Evolutionary conservation across 2,888 invertebrate species (phyloP), one percentile per base, ranked within the genome.

Genomic region (Ecliptopera silaceata): DNA sequence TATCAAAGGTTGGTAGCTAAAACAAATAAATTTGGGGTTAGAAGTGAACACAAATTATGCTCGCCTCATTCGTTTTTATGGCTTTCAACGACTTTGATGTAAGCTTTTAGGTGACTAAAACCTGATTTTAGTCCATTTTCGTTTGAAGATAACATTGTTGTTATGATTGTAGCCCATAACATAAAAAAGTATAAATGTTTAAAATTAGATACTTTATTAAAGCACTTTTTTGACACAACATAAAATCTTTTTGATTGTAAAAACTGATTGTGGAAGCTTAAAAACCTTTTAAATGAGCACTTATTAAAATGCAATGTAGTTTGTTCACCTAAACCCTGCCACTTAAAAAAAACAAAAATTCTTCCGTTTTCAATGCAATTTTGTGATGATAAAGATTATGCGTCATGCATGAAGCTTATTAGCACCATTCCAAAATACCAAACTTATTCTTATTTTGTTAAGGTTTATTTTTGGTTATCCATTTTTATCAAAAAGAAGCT

Each of bases 61-160:
- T 32, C 48, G 56, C 15, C 45, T 56, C 41, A 52, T 63, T 31
- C 45, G 51, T 63, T 54, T 58, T 51, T 51, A 47, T 56, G 47
- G 50, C 32, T 56, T 56, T 48, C 50, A 59, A 46, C 50, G 39
- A 26, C 41, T 56, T 59, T 57, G 45, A 47, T 54, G 39, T 51
- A 42, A 50, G 64, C 65, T 64, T 65, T 65, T 64, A 61, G 65
- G 54, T 64, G 65, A 65, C 64, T 64, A 65, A 57, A 61, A 34
- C 46, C 45, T 18, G 46, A 58, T 59, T 54, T 56, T 58, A 48
- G 43, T 31, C 31, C 56, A 49, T 51, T 59, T 63, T 47, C 38
- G 52, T 57, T 56, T 46, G 29, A 49, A 46, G 61, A 61, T 56
- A 61, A 56, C 50, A 51, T 54, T 54, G 49, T 45, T 45, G 22